phyloP scores from a whole-genome alignment of 1,140 invertebrate genomes.

The Drosophila varians region DNA sequence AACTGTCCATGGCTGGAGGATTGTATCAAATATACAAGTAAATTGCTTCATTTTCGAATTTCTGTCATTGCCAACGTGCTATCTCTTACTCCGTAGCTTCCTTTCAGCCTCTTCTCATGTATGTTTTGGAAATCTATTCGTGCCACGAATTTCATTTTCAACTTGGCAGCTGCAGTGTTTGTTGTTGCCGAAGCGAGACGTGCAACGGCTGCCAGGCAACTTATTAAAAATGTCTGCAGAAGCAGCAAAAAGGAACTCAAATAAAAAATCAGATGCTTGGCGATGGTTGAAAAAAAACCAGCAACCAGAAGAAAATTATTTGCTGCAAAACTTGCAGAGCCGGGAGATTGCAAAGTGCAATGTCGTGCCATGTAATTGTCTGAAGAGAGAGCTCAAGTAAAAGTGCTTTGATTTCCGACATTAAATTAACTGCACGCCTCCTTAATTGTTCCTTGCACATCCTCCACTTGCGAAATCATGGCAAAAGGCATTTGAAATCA shows the following conservation, averaged over 20 bases:
- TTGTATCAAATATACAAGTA: conserved; percentile 75
- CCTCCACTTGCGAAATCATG: conserved; percentile 10
- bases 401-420: conserved; percentile 74
- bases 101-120: conserved; percentile 42
- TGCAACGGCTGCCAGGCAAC: conserved; percentile 78
- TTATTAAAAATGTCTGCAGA: conserved; percentile 79
- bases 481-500: conserved; percentile 4
- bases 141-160: conserved; percentile 80
- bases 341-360: conserved; percentile 35
- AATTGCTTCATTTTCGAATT: conserved; percentile 81
- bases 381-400: conserved; percentile 41
- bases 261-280: conserved; percentile 14
- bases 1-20: conserved; percentile 51
- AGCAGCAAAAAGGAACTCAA: conserved; percentile 46
- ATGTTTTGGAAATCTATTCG: conserved; percentile 77
- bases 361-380: conserved; percentile 53
- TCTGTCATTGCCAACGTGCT: conserved; percentile 72
- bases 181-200: conserved; percentile 62
- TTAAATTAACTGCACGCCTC: conserved; percentile 62
- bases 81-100: neutral
- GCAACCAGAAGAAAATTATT: conserved; percentile 62
- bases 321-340: conserved; percentile 59
- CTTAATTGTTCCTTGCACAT: conserved; percentile 56
- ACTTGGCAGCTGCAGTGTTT: conserved; percentile 74
- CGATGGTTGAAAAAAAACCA: conserved; percentile 3